A percentile compares a stretch with the other conserved stretches of the same genome.
Evolutionary conservation across 2,113 vertebrate species (phyloP).

Genomic region (Prunella fulvescens): DNA sequence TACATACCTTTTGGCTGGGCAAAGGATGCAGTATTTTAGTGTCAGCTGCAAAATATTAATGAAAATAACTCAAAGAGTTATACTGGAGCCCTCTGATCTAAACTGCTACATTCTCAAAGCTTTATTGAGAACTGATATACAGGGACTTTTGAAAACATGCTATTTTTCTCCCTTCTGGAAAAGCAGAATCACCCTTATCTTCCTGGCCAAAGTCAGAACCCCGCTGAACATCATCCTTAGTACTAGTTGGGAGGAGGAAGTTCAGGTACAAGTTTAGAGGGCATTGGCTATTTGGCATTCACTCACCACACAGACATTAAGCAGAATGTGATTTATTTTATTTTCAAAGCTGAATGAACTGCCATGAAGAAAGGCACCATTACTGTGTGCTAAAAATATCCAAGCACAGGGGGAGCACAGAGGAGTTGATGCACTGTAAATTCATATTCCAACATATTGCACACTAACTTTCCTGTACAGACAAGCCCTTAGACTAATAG

Average conservation of each 20-base stretch:
- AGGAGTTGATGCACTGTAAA: constrained; percentile 39
- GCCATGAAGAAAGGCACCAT: constrained; percentile 17
- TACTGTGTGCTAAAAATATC: constrained; percentile 40
- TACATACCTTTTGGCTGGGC: background rate
- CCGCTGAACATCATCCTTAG: background rate
- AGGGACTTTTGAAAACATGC: background rate
- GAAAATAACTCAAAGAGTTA: background rate
- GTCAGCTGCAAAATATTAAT: background rate
- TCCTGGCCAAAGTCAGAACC: background rate
- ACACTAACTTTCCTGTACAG: constrained; percentile 51
- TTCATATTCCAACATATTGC: constrained; percentile 56
- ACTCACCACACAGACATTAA: background rate
- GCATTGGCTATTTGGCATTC: background rate
- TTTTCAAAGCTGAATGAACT: constrained; percentile 27
- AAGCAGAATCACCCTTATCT: background rate
- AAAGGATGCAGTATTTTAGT: background rate
- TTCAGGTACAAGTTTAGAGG: background rate
- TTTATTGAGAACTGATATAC: background rate
- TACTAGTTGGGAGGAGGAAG: background rate
- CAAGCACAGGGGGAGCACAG: background rate
- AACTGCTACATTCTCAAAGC: background rate
- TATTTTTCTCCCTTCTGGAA: background rate
- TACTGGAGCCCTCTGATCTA: background rate
- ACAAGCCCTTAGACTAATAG: constrained; percentile 59
- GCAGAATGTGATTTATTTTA: constrained; percentile 18